phyloP scores from a whole-genome alignment of 37 sponge, comb jelly and placozoan species.

The Agelas oroides region DNA sequence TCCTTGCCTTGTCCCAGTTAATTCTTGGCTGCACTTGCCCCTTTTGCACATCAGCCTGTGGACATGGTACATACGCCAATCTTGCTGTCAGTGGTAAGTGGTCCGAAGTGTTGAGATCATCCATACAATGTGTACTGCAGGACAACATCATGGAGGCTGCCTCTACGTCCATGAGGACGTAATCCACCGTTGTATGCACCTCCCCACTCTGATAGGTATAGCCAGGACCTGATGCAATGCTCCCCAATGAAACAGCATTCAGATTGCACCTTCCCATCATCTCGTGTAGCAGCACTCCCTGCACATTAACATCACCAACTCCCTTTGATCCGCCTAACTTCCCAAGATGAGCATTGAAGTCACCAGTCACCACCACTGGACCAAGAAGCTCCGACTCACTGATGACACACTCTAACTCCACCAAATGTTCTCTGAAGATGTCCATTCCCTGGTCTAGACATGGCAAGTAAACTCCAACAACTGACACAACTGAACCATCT shows the following conservation, averaged over 20 bases:
- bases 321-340: no score
- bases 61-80: not conserved
- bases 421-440: slow-evolving; percentile 11
- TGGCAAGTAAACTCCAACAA: slow-evolving; percentile 23
- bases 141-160: not conserved
- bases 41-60: no score
- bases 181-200: slow-evolving; percentile 1
- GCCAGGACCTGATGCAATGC: not conserved
- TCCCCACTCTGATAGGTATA: slow-evolving; percentile 8
- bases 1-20: no score
- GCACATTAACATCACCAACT: no score
- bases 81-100: no score
- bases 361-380: not conserved
- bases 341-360: no score
- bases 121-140: not conserved
- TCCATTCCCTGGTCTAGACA: slow-evolving; percentile 17
- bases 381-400: slow-evolving; percentile 25
- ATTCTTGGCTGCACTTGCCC: no score
- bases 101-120: no score
- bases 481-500: not conserved
- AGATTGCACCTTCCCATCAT: slow-evolving; percentile 8
- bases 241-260: not conserved
- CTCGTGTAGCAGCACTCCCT: not conserved
- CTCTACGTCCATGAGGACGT: slow-evolving; percentile 21
- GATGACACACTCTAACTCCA: not conserved